phyloP scores from a whole-genome alignment of 1,140 invertebrate species.

The Pseudomyrmex dendroicus region DNA sequence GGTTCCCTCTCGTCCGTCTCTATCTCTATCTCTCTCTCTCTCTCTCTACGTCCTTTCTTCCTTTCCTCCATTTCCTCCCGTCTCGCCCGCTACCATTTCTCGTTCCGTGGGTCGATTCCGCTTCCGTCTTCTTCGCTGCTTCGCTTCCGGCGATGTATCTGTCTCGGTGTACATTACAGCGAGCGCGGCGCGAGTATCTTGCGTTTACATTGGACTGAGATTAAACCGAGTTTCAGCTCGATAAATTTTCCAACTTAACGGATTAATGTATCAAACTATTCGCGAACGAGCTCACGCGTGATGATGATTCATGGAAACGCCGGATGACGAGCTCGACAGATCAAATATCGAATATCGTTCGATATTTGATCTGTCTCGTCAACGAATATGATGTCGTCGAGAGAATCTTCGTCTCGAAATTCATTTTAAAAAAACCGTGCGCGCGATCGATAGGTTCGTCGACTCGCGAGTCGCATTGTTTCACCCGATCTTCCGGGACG shows the following conservation, averaged over 20 bases:
- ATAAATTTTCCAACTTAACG: conserved; percentile 75
- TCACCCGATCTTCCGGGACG: conserved; percentile 36
- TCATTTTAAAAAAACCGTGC: too few relatives aligned
- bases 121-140: conserved; percentile 43
- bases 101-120: conserved; percentile 18
- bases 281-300: conserved; percentile 39
- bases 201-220: conserved; percentile 68
- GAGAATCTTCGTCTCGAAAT: background rate
- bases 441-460: conserved; percentile 28
- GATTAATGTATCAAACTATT: conserved; percentile 75
- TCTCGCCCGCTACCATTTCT: conserved; percentile 1
- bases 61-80: background rate
- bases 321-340: conserved; percentile 33
- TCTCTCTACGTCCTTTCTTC: conserved; percentile 24
- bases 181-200: conserved; percentile 51
- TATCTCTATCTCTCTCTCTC: conserved; percentile 12
- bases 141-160: conserved; percentile 47
- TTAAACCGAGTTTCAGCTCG: conserved; percentile 74
- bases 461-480: conserved; percentile 50
- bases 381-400: background rate
- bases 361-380: background rate
- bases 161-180: conserved; percentile 62
- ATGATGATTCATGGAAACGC: conserved; percentile 54
- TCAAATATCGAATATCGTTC: conserved; percentile 29
- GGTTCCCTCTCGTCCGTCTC: conserved; percentile 20